A percentile compares a stretch with the other conserved stretches of the same genome.
Evolutionary conservation across 2,113 vertebrate genomes (phyloP).

Genomic region (Plectropomus leopardus): DNA sequence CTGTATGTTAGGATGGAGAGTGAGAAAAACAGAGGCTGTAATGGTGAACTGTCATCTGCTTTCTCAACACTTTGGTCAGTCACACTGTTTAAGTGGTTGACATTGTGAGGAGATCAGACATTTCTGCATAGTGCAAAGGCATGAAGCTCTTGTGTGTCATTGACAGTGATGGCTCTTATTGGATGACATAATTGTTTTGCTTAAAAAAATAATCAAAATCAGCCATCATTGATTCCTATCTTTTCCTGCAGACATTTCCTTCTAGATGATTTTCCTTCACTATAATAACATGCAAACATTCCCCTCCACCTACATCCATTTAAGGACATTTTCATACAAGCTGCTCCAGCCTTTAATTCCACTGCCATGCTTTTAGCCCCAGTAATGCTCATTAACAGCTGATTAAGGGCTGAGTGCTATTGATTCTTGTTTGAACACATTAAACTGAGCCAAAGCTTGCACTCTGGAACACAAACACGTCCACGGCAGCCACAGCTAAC

Average conservation of each 20-base stretch:
- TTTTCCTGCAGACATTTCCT: background rate
- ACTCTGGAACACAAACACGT: conserved; percentile 14
- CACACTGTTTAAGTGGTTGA: conserved; percentile 12
- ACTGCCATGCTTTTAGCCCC: conserved; percentile 16
- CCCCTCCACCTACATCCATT: conserved; percentile 22
- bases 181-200: conserved; percentile 8
- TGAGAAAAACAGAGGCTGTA: conserved; percentile 17
- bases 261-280: background rate
- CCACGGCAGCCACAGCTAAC: conserved; percentile 11
- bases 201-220: background rate
- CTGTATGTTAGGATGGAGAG: conserved; percentile 45
- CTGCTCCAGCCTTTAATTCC: conserved; percentile 16
- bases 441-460: background rate
- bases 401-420: conserved; percentile 42
- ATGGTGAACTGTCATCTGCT: conserved; percentile 33
- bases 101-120: conserved; percentile 3
- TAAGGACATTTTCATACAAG: conserved; percentile 34
- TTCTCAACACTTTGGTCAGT: conserved; percentile 7
- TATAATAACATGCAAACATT: background rate
- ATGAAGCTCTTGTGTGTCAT: conserved; percentile 10
- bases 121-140: conserved; percentile 30
- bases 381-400: conserved; percentile 29
- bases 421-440: conserved; percentile 39
- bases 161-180: conserved; percentile 17
- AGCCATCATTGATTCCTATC: background rate